Evolutionary conservation across 2,113 vertebrate genomes (phyloP), one percentile per base, ranked within the genome.

Genomic region (Corythoichthys intestinalis): DNA sequence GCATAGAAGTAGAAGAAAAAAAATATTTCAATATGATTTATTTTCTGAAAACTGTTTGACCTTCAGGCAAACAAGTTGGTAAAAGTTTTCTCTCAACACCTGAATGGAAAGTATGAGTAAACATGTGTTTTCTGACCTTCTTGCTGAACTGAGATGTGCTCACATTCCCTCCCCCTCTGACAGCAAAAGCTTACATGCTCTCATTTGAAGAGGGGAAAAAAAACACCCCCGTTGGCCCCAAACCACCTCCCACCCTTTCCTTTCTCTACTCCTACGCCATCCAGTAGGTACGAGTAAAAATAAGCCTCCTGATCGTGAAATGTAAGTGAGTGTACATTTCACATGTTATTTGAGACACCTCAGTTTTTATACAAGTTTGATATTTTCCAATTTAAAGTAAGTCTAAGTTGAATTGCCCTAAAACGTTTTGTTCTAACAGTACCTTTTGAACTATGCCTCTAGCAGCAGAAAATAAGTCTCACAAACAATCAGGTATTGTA

Each of bases 71-170:
- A 37, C 20, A 39, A 49, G 59, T 71, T 69, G 53, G 69, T 71
- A 75, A 49, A 6, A 2, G 13, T 71, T 67, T 2, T 2, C 58
- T 69, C 65, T 54, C 35, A 60, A 73, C 58, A 69, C 70, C 68
- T 73, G 28, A 58, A 77, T 41, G 49, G 47, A 61, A 81, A 63
- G 74, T 75, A 61, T 67, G 66, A 69, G 64, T 66, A 74, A 56
- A 77, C 62, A 70, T 66, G 38, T 77, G 72, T 57, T 74, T 64
- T 79, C 38, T 79, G 76, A 85, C 84, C 73, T 87, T 83, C 70
- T 67, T 60, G 52, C n/a, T 3, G 37, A 49, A 66, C 66, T 38
- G 65, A 69, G 67, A 54, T 58, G 47, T 60, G 60, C 64, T 78
- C 54, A 60, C 65, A 50, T 77, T 66, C 47, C 50, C 61, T 8